A percentile compares a stretch with the other conserved stretches of the same genome.
phyloP scores from a whole-genome alignment of 2,888 invertebrate species.

The Eupithecia pulchellata region DNA sequence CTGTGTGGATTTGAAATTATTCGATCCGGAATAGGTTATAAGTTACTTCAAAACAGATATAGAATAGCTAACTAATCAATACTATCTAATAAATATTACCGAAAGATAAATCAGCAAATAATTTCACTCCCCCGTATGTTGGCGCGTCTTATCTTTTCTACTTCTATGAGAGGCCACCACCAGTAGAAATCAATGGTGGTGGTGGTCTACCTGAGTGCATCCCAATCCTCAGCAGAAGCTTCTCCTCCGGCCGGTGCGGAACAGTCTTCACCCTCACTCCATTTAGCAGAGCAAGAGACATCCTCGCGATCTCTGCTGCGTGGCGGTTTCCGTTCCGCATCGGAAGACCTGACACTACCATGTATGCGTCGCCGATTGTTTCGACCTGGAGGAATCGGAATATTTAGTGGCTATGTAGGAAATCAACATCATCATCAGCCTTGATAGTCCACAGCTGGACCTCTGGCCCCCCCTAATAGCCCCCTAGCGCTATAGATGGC shows the following conservation, averaged over 20 bases:
- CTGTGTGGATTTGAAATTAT: too few relatives aligned
- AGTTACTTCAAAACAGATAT: too few relatives aligned
- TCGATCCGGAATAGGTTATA: too few relatives aligned
- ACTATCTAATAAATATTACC: too few relatives aligned
- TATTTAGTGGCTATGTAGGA: too few relatives aligned
- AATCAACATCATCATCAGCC: too few relatives aligned
- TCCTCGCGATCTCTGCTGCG: constrained; percentile 96
- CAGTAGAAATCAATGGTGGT: background rate
- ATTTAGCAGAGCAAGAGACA: constrained; percentile 94
- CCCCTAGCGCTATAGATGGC: too few relatives aligned
- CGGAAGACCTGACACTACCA: constrained; percentile 96
- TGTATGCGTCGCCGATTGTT: constrained; percentile 93
- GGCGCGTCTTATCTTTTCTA: background rate
- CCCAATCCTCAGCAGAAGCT: constrained; percentile 95
- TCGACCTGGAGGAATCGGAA: constrained; percentile 87
- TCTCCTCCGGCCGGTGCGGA: constrained; percentile 94
- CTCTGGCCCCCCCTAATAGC: too few relatives aligned
- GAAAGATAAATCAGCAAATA: too few relatives aligned
- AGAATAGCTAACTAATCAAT: too few relatives aligned
- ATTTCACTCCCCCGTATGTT: too few relatives aligned
- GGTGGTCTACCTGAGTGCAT: constrained; percentile 91
- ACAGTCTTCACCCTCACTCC: constrained; percentile 95
- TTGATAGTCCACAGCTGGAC: too few relatives aligned
- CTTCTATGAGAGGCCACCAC: background rate
- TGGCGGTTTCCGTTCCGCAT: constrained; percentile 95